These are phyloP conservation scores for Cerceris rybyensis DNA, from an alignment of 2,888 invertebrate species.

Conservation along the genomic window DNA sequence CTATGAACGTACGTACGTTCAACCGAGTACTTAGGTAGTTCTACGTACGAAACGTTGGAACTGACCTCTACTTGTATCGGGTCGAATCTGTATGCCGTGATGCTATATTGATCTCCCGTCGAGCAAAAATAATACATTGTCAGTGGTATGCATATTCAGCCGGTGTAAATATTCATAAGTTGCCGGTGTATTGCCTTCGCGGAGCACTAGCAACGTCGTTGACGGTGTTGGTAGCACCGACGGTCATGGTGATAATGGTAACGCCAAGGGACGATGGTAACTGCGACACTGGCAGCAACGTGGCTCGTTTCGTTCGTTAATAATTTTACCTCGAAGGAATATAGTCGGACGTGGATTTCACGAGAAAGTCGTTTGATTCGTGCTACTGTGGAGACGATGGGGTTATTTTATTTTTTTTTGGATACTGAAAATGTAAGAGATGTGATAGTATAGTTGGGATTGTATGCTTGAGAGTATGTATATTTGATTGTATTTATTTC, in stretches of 20 bases:
- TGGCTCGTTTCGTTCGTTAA: constrained; percentile 36
- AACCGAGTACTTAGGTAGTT: constrained; percentile 9
- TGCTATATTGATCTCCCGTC: constrained; percentile 76
- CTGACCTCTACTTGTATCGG: background rate
- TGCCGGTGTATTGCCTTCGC: constrained; percentile 68
- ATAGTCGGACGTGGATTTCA: no score
- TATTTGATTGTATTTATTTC: no score
- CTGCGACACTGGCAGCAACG: constrained; percentile 31
- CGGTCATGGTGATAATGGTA: constrained; percentile 30
- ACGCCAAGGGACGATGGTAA: constrained; percentile 5
- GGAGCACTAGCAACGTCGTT: constrained; percentile 49
- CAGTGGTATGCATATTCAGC: constrained; percentile 78
- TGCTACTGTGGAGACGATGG: background rate
- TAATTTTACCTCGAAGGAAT: constrained; percentile 23
- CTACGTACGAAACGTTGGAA: background rate
- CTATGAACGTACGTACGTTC: background rate
- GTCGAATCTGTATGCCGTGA: constrained; percentile 35
- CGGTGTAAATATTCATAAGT: constrained; percentile 80
- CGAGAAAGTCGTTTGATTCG: no score
- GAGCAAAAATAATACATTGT: constrained; percentile 79
- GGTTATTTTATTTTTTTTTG: no score
- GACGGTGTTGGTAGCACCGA: constrained; percentile 17
- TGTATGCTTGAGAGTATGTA: no score
- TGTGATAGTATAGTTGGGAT: no score
- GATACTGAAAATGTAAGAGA: no score